Evolutionary conservation across 1,140 invertebrate genomes (phyloP), one percentile per base, ranked within the genome.

Genomic region (Anastrepha ludens): DNA sequence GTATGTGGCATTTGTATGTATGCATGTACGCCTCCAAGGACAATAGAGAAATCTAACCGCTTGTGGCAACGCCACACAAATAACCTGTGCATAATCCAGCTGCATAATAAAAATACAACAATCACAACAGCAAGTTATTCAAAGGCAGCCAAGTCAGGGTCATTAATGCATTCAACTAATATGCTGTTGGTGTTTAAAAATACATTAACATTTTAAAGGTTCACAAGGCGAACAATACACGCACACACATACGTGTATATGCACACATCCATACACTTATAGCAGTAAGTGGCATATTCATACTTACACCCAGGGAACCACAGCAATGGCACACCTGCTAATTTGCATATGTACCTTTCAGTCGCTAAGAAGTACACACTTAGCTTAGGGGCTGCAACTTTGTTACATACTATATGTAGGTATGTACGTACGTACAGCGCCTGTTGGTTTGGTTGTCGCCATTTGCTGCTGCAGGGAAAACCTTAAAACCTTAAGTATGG

Each of bases 101-200:
- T 81, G 47, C n/a, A 81, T 81, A 81, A 81, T 81, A 81, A 81
- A 29, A 81, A 41, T 81, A 55, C 44, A 55, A 81, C 8, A 50
- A 81, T 55, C 44, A 81, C n/a, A 50, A 81, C 74, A 81, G 17
- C 47, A 58, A 20, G 17, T 15, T 55, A 17, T 81, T 6, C 41
- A 58, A 81, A 81, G 44, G 41, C 47, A 81, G 17, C 67, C 20
- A 44, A 81, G 47, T n/a, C 74, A 81, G 47, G 8, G 74, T 55
- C 74, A 81, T 81, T 81, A 55, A 81, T 55, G 74, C 74, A 81
- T 81, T 81, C 55, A 81, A 81, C 74, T 81, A 81, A 81, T 55
- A 81, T 47, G 44, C 74, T 81, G 47, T 29, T 81, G 47, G 47
- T 81, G 41, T 81, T 81, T 81, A 81, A 81, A 81, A 81, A 81